Evolutionary conservation across 1,140 invertebrate species (phyloP).

Genomic region (Eubasilissa regina): DNA sequence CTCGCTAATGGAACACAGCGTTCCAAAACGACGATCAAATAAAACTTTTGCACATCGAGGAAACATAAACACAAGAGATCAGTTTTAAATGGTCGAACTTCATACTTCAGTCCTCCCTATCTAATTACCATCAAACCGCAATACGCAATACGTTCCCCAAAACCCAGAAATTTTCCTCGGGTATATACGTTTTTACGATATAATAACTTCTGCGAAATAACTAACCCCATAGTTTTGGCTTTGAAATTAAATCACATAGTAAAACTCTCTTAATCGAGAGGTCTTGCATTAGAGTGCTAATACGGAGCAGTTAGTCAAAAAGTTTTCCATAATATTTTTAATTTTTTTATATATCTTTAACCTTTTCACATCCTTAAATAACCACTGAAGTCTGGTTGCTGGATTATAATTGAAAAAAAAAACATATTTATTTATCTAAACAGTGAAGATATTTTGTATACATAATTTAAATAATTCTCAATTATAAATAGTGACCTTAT

Average conservation of each 20-base stretch:
- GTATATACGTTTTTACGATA: conserved; percentile 2
- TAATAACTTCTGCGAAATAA: conserved; percentile 9
- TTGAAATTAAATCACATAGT: neutral
- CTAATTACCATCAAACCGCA: conserved; percentile 17
- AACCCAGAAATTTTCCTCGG: neutral
- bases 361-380: too few relatives aligned
- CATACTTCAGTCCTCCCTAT: neutral
- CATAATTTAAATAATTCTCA: too few relatives aligned
- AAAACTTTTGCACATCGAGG: neutral
- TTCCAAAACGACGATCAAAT: neutral
- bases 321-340: too few relatives aligned
- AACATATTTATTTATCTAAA: too few relatives aligned
- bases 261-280: too few relatives aligned
- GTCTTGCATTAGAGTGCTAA: too few relatives aligned
- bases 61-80: conserved; percentile 36
- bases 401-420: too few relatives aligned
- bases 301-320: too few relatives aligned
- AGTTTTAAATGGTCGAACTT: conserved; percentile 39
- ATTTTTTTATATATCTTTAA: too few relatives aligned
- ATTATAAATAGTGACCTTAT: too few relatives aligned
- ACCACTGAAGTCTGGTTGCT: too few relatives aligned
- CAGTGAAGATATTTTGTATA: too few relatives aligned
- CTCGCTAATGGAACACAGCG: neutral
- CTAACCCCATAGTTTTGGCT: conserved; percentile 1
- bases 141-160: neutral